Evolutionary conservation across 2,888 invertebrate genomes (phyloP).

Genomic region (Euzophera pinguis): DNA sequence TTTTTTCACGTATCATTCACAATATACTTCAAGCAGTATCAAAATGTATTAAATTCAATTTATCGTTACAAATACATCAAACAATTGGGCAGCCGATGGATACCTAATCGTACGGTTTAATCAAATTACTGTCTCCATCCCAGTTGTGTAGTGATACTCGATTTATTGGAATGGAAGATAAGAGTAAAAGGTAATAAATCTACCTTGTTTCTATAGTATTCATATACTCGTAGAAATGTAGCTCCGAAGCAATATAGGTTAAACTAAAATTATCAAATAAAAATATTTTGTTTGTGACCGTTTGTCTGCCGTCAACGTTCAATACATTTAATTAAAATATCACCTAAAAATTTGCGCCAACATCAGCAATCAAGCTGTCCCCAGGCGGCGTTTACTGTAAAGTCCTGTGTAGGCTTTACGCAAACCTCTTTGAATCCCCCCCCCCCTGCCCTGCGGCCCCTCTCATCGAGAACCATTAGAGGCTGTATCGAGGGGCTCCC

Average conservation of each 20-base stretch:
- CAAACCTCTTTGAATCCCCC: slow-evolving; percentile 39
- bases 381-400: slow-evolving; percentile 48
- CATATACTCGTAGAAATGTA: no score
- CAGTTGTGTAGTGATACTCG: not conserved
- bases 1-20: not conserved
- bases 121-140: not conserved
- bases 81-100: not conserved
- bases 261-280: no score
- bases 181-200: not conserved
- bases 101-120: slow-evolving; percentile 5
- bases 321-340: no score
- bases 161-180: not conserved
- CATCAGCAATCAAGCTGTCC: slow-evolving; percentile 48
- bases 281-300: no score
- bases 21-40: not conserved
- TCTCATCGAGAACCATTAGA: slow-evolving; percentile 55
- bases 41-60: not conserved
- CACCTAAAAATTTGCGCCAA: slow-evolving; percentile 38
- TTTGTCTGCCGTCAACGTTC: no score
- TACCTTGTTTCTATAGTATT: no score
- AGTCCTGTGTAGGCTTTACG: slow-evolving; percentile 39
- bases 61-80: not conserved
- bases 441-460: slow-evolving; percentile 20
- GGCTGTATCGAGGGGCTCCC: slow-evolving; percentile 56
- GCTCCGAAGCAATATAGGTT: no score